Percentiles rank a stretch among this genome's conserved stretches.
Evolutionary conservation across 2,888 invertebrate genomes (phyloP).

Genomic region (Thymelicus lineola): DNA sequence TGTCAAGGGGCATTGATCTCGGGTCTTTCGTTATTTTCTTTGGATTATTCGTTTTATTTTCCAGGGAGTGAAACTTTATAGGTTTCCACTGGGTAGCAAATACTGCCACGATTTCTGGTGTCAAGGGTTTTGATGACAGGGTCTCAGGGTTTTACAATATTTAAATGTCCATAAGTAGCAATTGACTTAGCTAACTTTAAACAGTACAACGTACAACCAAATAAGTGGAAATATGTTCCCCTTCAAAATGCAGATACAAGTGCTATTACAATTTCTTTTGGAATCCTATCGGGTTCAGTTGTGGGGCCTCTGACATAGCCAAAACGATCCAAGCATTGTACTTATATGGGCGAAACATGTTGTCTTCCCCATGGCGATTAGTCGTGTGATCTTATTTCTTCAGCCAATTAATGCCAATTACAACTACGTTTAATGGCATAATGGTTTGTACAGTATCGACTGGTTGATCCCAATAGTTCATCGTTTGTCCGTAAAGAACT

Average conservation of each 20-base stretch:
- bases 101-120: neutral
- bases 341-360: constrained; percentile 17
- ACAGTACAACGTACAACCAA: neutral
- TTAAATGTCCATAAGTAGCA: neutral
- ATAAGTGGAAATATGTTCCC: neutral
- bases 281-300: constrained; percentile 1
- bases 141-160: neutral
- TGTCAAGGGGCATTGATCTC: neutral
- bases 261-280: neutral
- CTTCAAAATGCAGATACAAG: neutral
- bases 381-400: constrained; percentile 23
- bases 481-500: neutral
- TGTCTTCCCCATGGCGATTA: constrained; percentile 13
- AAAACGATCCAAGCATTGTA: neutral
- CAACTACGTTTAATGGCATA: constrained; percentile 21
- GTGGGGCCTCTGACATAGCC: constrained; percentile 13
- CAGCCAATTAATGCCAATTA: constrained; percentile 32
- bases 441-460: constrained; percentile 19
- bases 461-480: constrained; percentile 7
- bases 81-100: neutral
- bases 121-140: neutral
- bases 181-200: too few relatives aligned
- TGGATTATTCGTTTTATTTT: too few relatives aligned
- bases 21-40: too few relatives aligned
- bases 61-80: too few relatives aligned